Conservation (phyloP, 2,797 vertebrate genomes). For the Uromys caudimaculatus region DNA sequence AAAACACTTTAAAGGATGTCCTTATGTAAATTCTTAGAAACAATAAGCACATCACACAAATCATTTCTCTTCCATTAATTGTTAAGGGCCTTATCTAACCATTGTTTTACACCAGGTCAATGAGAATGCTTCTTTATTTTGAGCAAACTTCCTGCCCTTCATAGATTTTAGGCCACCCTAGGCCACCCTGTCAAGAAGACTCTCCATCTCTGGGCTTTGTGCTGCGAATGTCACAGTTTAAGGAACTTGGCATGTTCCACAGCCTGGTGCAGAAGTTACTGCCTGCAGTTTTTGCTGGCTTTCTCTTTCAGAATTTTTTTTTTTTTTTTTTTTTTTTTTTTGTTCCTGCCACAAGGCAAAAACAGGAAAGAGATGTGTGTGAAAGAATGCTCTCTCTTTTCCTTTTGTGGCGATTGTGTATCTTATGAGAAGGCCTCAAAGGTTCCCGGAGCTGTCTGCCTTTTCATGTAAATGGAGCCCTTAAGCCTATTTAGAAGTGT, state of each 20-base stretch:
- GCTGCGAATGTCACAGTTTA: neutral
- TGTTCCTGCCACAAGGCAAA: conserved; percentile 80
- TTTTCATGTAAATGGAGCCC: conserved; percentile 81
- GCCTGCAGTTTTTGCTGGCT: conserved; percentile 59
- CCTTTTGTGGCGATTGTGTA: conserved; percentile 78
- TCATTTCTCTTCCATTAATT: conserved; percentile 13
- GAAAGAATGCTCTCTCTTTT: conserved; percentile 81
- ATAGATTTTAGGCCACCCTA: neutral
- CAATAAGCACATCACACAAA: conserved; percentile 24
- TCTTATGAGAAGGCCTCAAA: conserved; percentile 78
- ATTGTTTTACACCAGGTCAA: conserved; percentile 34
- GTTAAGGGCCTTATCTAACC: neutral
- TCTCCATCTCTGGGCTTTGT: neutral
- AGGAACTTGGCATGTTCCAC: conserved; percentile 40
- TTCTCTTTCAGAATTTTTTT: conserved; percentile 82
- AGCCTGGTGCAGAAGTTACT: conserved; percentile 50
- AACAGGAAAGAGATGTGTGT: conserved; percentile 81
- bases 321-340: conserved; percentile 62
- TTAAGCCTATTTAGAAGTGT: conserved; percentile 76
- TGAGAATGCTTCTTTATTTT: neutral
- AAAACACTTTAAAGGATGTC: neutral
- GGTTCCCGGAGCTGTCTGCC: conserved; percentile 78
- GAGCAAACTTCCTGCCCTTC: conserved; percentile 6
- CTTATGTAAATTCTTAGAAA: neutral
- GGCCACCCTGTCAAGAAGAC: neutral